Base-by-base conservation (phyloP, 1,140 invertebrate genomes). In the Eupristina koningsbergeri region DNA sequence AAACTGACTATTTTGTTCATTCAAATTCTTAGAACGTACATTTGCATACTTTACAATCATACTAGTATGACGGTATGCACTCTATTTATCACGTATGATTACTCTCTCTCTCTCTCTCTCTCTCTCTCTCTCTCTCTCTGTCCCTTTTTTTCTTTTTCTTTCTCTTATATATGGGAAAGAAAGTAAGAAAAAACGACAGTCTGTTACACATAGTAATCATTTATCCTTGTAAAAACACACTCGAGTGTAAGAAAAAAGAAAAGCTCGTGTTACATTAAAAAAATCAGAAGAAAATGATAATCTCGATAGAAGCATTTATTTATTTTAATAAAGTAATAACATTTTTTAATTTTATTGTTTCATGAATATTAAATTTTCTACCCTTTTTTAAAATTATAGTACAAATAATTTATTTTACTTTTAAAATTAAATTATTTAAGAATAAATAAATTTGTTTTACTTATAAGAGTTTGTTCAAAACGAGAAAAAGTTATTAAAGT, bases 41-140 rank as follows among this genome's bases (percentile, higher is more conserved):
- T 64, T 64, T 64, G 63, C 63, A 64, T 64, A 39, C 64, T 67
- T 67, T 39, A 67, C 31, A 67, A 67, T 67, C 64, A 36, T 36
- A 67, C 31, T 17, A 36, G 29, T 67, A 31, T 36, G 11, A 5
- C 34, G 64, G 53, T 58, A 58, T 67, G 17, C 22, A 67, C 34
- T 58, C 13, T 67, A 36, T 36, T 36, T 67, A 67, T 67, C 64
- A 36, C 64, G 34, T 67, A 29, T 34, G 31, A 0, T 67, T 19
- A 0, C 19, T 19, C 9, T 67, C 19, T 67, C 19, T 36, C 34
- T 67, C 17, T 67, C 31, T 36, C 31, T 36, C 29, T 67, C 31
- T 36, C 31, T 36, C 29, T 67, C 19, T 19, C 9, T 67, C 19
- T 67, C 19, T 36, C 34, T 67, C 17, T 67, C 31, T 36, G 15